A percentile compares a stretch with the other conserved stretches of the same genome.
phyloP scores from a whole-genome alignment of 1,140 invertebrate genomes.

The Drosophila ironensis region DNA sequence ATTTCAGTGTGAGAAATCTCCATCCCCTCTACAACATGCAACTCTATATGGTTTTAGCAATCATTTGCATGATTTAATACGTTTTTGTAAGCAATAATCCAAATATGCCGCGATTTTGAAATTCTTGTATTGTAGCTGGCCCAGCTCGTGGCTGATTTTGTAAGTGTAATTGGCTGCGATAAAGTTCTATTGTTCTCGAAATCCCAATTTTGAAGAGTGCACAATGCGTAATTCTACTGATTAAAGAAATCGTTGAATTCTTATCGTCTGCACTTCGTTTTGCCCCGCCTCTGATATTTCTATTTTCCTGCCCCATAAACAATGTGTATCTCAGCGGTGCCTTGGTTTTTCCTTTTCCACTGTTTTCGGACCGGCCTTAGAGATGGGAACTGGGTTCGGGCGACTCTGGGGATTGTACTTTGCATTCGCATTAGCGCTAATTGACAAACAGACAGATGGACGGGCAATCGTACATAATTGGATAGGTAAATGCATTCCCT shows the following conservation, averaged over 20 bases:
- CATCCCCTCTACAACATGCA: too few relatives aligned
- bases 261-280: slow-evolving; percentile 9
- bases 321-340: too few relatives aligned
- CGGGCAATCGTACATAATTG: background rate
- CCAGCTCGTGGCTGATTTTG: too few relatives aligned
- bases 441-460: background rate
- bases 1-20: too few relatives aligned
- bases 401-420: slow-evolving; percentile 11
- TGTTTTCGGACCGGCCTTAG: background rate
- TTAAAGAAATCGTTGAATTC: slow-evolving; percentile 43
- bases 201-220: slow-evolving; percentile 9
- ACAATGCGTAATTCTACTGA: slow-evolving; percentile 22
- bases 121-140: background rate
- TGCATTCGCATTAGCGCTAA: slow-evolving; percentile 21
- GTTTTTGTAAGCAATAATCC: too few relatives aligned
- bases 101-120: background rate
- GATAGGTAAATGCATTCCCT: slow-evolving; percentile 29
- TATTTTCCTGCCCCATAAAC: too few relatives aligned
- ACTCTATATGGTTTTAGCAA: too few relatives aligned
- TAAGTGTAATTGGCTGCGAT: slow-evolving; percentile 34
- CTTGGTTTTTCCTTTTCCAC: background rate
- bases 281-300: slow-evolving; percentile 1
- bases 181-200: slow-evolving; percentile 50
- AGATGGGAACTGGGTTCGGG: slow-evolving; percentile 8
- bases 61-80: too few relatives aligned